Evolutionary conservation across 2,113 vertebrate species (phyloP).

Genomic region (Gymnorhina tibicen): DNA sequence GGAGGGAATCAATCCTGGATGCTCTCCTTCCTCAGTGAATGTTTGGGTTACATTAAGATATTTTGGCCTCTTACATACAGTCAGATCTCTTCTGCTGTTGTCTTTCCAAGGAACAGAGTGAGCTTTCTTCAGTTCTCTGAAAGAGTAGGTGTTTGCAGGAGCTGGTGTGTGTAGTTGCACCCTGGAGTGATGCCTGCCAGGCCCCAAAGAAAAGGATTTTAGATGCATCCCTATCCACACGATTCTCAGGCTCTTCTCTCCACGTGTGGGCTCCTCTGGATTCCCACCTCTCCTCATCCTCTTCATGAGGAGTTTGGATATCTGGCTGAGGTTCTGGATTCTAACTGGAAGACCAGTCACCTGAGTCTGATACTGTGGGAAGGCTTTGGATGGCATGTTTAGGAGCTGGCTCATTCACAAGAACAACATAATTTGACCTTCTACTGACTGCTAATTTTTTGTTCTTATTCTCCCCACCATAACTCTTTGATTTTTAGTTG

Average conservation of each 20-base stretch:
- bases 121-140: not conserved
- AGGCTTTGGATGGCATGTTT: not conserved
- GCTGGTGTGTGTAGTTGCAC: not conserved
- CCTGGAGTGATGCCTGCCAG: not conserved
- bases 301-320: not conserved
- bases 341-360: not conserved
- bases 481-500: not conserved
- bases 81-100: not conserved
- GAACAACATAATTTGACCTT: not conserved
- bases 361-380: not conserved
- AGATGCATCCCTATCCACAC: not conserved
- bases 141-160: not conserved
- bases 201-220: not conserved
- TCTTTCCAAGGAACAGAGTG: not conserved
- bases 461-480: not conserved
- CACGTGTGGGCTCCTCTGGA: not conserved
- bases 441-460: not conserved
- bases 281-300: not conserved
- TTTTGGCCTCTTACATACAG: accelerated
- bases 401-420: not conserved
- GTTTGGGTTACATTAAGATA: not conserved
- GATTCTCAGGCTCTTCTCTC: not conserved
- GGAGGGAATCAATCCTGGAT: not conserved
- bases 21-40: not conserved
- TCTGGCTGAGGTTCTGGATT: not conserved